Base-by-base conservation (phyloP, 2,113 vertebrate genomes). In the Dasyornis broadbenti region DNA sequence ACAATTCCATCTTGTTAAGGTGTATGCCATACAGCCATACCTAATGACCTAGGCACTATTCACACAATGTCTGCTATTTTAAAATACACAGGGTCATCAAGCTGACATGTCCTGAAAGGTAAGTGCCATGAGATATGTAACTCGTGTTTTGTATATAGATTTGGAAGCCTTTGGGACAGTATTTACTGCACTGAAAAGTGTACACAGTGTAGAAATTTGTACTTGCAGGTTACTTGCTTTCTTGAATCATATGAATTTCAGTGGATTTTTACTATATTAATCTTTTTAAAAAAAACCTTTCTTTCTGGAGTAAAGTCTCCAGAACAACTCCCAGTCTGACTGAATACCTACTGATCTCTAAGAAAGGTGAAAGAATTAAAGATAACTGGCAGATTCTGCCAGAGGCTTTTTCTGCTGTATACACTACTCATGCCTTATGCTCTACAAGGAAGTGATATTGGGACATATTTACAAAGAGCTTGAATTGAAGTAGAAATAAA, bases 61-160 rank as follows among this genome's bases (percentile, higher is more conserved):
- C 0, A 1, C 35, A 84, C 10, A n/a, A 3, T 10, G 3, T 22
- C 24, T 65, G 39, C 19, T 68, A 3, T 65, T 78, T 54, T 86
- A 70, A 91, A 82, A 68, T 6, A 54, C 5, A 5, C 3, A 24
- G 2, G 27, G 22, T 33, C 21, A 66, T 4, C 12, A 75, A 82
- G 19, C 19, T 60, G 27, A 53, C 10, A 27, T 4, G 7, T 2
- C 11, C 7, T 3, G 11, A 61, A 24, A 71, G 15, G 0, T 24
- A 86, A 70, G 19, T 33, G 11, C 16, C 70, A 35, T 11, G 20
- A 72, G 6, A 13, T 37, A 45, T 19, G 5, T 23, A 66, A 59
- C 49, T 63, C 3, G 2, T 35, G 16, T 33, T 60, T 83, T 47
- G 4, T 19, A 47, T 4, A 23, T 2, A 50, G 44, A 70, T 72